Percentiles rank a stretch among this genome's conserved stretches.
Evolutionary conservation across 2,888 invertebrate genomes (phyloP).

Genomic region (Ganaspis brasiliensis): DNA sequence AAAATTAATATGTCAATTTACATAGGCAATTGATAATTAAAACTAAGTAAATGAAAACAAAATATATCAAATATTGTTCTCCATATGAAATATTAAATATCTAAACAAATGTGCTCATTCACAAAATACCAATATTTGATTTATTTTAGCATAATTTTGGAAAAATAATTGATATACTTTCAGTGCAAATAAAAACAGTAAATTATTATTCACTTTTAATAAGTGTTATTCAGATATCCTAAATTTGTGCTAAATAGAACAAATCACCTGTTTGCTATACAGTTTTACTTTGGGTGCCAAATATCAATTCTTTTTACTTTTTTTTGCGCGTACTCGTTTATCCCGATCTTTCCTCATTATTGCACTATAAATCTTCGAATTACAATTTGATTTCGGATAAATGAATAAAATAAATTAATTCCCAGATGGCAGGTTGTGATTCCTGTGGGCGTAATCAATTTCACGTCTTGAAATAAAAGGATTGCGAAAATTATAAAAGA

Average conservation of each 20-base stretch:
- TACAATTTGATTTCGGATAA: neutral
- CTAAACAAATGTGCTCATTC: too few species aligned
- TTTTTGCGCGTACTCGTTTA: neutral
- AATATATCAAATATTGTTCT: too few species aligned
- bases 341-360: neutral
- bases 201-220: too few species aligned
- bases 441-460: slow-evolving; percentile 27
- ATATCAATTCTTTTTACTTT: neutral
- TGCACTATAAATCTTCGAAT: neutral
- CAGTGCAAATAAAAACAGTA: too few species aligned
- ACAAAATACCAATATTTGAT: too few species aligned
- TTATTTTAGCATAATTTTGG: too few species aligned
- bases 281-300: neutral
- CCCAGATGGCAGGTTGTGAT: slow-evolving; percentile 5
- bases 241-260: too few species aligned
- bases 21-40: too few species aligned
- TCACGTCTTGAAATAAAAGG: neutral
- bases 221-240: too few species aligned
- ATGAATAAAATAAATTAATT: slow-evolving; percentile 22
- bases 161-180: too few species aligned
- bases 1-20: neutral
- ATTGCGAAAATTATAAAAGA: slow-evolving; percentile 10
- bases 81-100: too few species aligned
- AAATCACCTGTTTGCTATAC: neutral
- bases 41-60: too few species aligned